Percentiles rank a stretch among this genome's conserved stretches.
phyloP scores from a whole-genome alignment of 2,797 vertebrate species.

The Gallirallus australis region DNA sequence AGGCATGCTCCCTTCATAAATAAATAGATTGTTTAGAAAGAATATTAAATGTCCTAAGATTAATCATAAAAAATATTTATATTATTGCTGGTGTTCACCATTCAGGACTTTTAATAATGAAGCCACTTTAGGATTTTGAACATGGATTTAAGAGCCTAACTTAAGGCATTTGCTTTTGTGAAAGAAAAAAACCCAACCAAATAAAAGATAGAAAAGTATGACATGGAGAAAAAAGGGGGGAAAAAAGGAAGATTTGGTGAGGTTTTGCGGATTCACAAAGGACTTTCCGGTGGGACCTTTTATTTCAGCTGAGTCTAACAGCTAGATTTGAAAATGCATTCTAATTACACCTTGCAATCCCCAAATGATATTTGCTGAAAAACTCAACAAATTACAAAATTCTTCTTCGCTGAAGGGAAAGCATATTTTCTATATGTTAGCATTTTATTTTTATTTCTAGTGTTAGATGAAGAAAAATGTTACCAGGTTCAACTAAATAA shows the following conservation, averaged over 20 bases:
- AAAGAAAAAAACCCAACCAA: background rate
- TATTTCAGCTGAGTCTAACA: background rate
- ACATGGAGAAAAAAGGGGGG: no score
- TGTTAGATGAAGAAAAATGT: background rate
- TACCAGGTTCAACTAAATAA: background rate
- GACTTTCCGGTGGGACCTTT: background rate
- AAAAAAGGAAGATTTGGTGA: background rate
- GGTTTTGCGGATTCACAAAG: background rate
- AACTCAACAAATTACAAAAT: background rate
- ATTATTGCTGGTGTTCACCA: background rate
- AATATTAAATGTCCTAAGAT: background rate
- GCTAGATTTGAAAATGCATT: background rate
- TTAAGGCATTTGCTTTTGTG: background rate
- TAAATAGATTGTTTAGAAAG: background rate
- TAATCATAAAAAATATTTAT: background rate
- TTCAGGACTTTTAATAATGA: background rate
- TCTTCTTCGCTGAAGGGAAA: background rate
- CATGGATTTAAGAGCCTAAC: background rate
- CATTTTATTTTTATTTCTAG: background rate
- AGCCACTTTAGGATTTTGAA: background rate
- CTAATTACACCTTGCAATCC: background rate
- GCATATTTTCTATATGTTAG: accelerated
- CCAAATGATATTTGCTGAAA: background rate
- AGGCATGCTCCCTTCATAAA: background rate
- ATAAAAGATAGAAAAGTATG: no score